Evolutionary conservation across 2,113 vertebrate species (phyloP).

Genomic region (Guaruba guarouba): DNA sequence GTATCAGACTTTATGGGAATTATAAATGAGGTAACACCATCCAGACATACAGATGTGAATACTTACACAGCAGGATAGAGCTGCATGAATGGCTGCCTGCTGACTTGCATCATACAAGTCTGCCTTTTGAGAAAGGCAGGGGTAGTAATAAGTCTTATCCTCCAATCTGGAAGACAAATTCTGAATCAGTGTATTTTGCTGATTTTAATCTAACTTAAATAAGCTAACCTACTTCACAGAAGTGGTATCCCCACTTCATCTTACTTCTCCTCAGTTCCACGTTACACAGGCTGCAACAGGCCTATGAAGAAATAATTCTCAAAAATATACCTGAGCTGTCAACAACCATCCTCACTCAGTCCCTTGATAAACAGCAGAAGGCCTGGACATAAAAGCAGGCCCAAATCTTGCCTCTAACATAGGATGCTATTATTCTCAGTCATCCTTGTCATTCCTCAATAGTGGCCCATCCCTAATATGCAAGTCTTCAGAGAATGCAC

Average conservation of each 20-base stretch:
- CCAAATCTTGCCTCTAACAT: not conserved
- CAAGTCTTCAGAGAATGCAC: not conserved
- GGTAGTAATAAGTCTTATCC: not conserved
- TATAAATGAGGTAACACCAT: not conserved
- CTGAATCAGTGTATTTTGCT: not conserved
- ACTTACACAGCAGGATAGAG: not conserved
- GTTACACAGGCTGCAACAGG: not conserved
- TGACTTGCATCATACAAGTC: not conserved
- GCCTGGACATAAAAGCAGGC: not conserved
- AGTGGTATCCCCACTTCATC: not conserved
- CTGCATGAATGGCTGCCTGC: not conserved
- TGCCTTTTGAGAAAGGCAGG: not conserved
- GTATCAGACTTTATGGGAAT: not conserved
- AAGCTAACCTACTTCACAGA: not conserved
- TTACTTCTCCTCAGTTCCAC: not conserved
- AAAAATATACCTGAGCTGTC: not conserved
- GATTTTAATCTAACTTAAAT: not conserved
- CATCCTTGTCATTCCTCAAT: not conserved
- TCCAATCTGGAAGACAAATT: not conserved
- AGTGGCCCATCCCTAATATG: not conserved
- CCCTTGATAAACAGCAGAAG: not conserved
- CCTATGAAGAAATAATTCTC: not conserved
- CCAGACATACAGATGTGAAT: fast-evolving
- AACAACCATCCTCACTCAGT: not conserved
- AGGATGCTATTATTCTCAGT: not conserved